Evolutionary conservation across 2,797 vertebrate species (phyloP).

Genomic region (Stomatorhinus walkeri): DNA sequence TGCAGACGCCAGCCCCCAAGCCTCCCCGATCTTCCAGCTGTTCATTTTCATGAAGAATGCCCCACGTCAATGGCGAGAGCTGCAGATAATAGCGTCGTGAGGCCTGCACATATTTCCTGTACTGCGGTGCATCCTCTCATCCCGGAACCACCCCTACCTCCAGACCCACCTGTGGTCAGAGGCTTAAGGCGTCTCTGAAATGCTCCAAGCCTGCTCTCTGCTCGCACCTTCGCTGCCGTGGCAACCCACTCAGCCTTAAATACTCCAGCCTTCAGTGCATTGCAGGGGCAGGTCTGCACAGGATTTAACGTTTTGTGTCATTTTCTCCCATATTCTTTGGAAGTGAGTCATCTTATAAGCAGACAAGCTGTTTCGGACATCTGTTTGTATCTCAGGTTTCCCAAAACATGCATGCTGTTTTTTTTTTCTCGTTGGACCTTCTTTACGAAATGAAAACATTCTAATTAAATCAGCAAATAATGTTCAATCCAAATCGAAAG

Average conservation of each 20-base stretch:
- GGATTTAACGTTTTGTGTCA: slow-evolving; percentile 31
- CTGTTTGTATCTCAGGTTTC: slow-evolving; percentile 4
- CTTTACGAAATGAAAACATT: not conserved
- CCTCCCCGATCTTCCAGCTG: slow-evolving; percentile 44
- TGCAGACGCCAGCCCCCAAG: slow-evolving; percentile 21
- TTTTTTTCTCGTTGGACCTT: not conserved
- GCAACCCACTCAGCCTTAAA: slow-evolving; percentile 40
- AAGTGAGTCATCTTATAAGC: slow-evolving; percentile 9
- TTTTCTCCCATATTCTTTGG: slow-evolving; percentile 5
- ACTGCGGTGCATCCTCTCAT: slow-evolving; percentile 42
- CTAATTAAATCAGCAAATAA: slow-evolving; percentile 19
- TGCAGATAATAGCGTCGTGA: slow-evolving; percentile 57
- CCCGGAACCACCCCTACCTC: slow-evolving; percentile 37
- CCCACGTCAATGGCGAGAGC: slow-evolving; percentile 52
- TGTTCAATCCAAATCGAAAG: not conserved
- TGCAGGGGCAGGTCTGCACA: slow-evolving; percentile 36
- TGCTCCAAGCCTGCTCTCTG: slow-evolving; percentile 1
- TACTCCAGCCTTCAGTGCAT: slow-evolving; percentile 35
- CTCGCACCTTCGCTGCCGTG: slow-evolving; percentile 35
- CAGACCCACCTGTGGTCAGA: slow-evolving; percentile 35
- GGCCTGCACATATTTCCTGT: slow-evolving; percentile 44
- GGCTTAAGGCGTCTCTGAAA: not conserved
- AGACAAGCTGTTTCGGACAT: not conserved
- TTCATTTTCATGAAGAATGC: slow-evolving; percentile 58
- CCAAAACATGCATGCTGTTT: not conserved